A percentile compares a stretch with the other conserved stretches of the same genome.
These are phyloP conservation scores for Meriones psammophilus DNA, from an alignment of 2,797 vertebrate species.

Conservation along the genomic window DNA sequence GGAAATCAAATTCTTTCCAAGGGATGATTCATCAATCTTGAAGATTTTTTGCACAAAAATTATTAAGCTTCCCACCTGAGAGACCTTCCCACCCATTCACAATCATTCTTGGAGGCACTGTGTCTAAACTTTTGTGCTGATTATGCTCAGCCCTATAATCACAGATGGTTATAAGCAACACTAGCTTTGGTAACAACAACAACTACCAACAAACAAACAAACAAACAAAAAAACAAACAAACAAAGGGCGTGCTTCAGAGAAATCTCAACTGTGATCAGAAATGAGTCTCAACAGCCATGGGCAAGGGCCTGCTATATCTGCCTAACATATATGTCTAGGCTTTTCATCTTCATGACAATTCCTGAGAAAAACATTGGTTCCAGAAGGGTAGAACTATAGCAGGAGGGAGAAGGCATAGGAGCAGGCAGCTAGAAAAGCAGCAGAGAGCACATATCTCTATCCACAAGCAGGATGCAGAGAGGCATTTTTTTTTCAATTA, in stretches of 20 bases:
- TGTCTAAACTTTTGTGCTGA: neutral
- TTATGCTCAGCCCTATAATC: neutral
- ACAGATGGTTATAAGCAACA: neutral
- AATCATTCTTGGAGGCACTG: neutral
- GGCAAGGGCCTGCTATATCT: neutral
- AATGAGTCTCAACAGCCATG: no score
- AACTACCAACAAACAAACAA: neutral
- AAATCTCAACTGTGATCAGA: neutral
- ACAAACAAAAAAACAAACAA: no score
- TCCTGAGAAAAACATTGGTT: neutral
- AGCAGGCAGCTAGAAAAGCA: neutral
- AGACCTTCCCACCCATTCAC: neutral
- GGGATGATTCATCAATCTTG: neutral
- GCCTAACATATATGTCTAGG: neutral
- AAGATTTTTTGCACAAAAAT: neutral
- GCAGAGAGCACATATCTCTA: neutral
- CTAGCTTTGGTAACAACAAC: neutral
- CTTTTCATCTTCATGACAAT: neutral
- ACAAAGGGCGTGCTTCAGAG: neutral
- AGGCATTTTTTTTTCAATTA: constrained; percentile 56
- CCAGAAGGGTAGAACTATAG: neutral
- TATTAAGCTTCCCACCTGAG: neutral
- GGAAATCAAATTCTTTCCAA: neutral
- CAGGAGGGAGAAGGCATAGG: neutral
- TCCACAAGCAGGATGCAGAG: neutral